Base-by-base conservation (phyloP, 2,888 invertebrate species). In the Lacanobia wlatinum region DNA sequence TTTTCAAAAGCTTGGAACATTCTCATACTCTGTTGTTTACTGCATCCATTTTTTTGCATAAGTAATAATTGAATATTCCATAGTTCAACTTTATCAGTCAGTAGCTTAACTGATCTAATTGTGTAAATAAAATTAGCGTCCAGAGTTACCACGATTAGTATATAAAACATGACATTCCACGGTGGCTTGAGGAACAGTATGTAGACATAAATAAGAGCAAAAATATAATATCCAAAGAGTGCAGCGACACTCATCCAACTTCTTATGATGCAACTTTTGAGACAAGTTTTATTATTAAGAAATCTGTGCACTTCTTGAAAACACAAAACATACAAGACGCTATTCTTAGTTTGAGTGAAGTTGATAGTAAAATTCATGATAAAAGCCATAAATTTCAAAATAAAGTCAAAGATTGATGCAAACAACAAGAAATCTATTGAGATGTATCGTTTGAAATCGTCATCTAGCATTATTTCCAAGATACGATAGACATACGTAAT, bases 91-190 rank as follows among this genome's bases (percentile, higher is more conserved):
- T 69, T 66, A 21, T 69, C 69, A 10, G 34, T 12, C 18, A 69
- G 9, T 5, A 69, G 34, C 21, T 14, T 34, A 46, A 18, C 55
- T 38, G 65, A 46, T 16, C 53, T 55, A 4, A 55, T 55, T 1
- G n/a, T 66, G 14, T 66, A 14, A 34, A 69, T 43, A 21, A 23
- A 21, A 46, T 69, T 69, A 18, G 66, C 18, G 43, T 69, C 69
- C 5, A 69, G 43, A 46, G 43, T 55, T 3, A 12, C 43, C 28
- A 18, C 21, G 2, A 66, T 9, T 2, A 53, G 1, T 9, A 53
- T 0, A n/a, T 69, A 43, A 21, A 69, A 0, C 8, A 43, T 12
- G 18, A 21, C 28, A 43, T 34, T 34, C 34, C 40, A 53, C 7
- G 52, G 43, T 18, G 66, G 40, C 7, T 21, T 34, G 16, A 60